A percentile compares a stretch with the other conserved stretches of the same genome.
These are phyloP conservation scores for Gymnosoma rotundatum DNA, from an alignment of 2,888 invertebrate species.

Conservation along the genomic window DNA sequence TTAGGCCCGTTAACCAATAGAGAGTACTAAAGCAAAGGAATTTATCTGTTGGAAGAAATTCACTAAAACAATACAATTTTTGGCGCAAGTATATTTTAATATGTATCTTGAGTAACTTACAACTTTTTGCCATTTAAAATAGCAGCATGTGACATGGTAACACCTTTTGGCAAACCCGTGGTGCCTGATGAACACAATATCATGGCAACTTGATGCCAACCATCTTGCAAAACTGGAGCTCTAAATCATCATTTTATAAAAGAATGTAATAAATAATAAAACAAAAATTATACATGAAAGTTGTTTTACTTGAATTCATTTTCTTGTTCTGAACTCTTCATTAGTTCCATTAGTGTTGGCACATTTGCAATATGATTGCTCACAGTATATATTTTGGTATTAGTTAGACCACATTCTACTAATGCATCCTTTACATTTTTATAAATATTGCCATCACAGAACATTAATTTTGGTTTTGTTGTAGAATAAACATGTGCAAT, in stretches of 20 bases:
- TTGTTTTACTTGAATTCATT: slow-evolving; percentile 38
- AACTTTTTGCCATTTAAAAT: slow-evolving; percentile 45
- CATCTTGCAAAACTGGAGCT: slow-evolving; percentile 48
- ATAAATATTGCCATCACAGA: slow-evolving; percentile 73
- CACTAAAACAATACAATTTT: slow-evolving; percentile 31
- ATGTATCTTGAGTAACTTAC: slow-evolving; percentile 21
- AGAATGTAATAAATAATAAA: neutral
- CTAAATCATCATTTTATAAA: slow-evolving; percentile 10
- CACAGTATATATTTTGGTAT: slow-evolving; percentile 70
- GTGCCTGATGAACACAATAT: slow-evolving; percentile 72
- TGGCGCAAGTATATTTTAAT: neutral
- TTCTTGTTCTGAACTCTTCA: slow-evolving; percentile 24
- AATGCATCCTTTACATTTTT: slow-evolving; percentile 67
- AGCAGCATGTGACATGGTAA: slow-evolving; percentile 70
- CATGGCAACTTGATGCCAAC: slow-evolving; percentile 68
- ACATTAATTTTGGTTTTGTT: slow-evolving; percentile 75
- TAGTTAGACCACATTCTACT: slow-evolving; percentile 58
- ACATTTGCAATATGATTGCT: slow-evolving; percentile 71
- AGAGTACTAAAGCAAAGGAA: slow-evolving; percentile 72
- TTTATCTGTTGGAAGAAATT: slow-evolving; percentile 49
- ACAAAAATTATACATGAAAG: neutral
- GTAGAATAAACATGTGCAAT: slow-evolving; percentile 72
- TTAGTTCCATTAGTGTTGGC: slow-evolving; percentile 40
- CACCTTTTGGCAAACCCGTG: slow-evolving; percentile 71
- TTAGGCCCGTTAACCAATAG: slow-evolving; percentile 73